A percentile compares a stretch with the other conserved stretches of the same genome.
Conservation (phyloP, 2,888 invertebrate species). For the Dione vanillae region DNA sequence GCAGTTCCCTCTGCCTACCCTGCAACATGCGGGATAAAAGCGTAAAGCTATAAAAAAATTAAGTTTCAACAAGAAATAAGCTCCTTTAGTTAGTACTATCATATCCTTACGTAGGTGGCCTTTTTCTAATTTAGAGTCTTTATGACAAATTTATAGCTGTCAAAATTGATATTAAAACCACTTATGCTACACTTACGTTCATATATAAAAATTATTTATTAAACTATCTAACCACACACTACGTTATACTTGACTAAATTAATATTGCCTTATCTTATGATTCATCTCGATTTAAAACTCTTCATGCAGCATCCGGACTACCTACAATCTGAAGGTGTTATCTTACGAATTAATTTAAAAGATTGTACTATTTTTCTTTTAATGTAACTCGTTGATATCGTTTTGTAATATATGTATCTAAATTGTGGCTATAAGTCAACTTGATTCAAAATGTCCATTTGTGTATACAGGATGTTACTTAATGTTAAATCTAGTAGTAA, state of each 20-base stretch:
- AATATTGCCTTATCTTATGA: conserved; percentile 39
- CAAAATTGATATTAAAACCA: conserved; percentile 6
- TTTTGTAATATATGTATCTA: conserved; percentile 20
- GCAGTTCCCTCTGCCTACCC: no score
- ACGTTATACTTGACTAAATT: conserved; percentile 30
- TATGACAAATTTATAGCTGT: neutral
- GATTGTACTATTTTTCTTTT: conserved; percentile 21
- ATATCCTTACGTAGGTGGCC: neutral
- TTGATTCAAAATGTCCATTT: conserved; percentile 2
- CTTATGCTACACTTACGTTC: neutral
- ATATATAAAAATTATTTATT: conserved; percentile 9
- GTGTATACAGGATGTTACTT: neutral
- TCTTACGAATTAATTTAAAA: conserved; percentile 35
- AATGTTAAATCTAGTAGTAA: neutral
- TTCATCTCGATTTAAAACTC: conserved; percentile 36
- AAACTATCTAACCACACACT: conserved; percentile 19
- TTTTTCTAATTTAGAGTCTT: neutral
- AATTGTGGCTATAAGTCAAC: conserved; percentile 5
- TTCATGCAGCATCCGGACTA: conserved; percentile 37
- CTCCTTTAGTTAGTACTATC: neutral
- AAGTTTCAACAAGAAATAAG: no score
- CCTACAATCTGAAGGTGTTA: conserved; percentile 38
- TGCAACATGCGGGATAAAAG: no score
- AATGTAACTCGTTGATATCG: conserved; percentile 6
- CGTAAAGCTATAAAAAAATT: no score